Evolutionary conservation across 2,888 invertebrate genomes (phyloP).

Genomic region (Plagiodera versicolora): DNA sequence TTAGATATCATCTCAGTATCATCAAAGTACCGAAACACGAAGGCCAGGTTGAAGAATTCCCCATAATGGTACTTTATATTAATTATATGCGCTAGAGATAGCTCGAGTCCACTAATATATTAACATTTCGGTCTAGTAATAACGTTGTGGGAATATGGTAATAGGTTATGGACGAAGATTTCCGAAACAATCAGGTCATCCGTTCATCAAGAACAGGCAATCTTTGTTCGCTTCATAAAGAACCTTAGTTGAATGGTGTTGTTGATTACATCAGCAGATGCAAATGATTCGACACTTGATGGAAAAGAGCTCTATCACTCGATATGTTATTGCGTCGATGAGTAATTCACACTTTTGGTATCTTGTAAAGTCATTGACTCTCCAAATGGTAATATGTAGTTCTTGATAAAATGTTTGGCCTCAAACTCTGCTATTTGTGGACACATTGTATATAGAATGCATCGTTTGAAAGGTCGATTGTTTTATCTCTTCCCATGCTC

Average conservation of each 20-base stretch:
- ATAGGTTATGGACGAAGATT: neutral
- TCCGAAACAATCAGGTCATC: slow-evolving; percentile 7
- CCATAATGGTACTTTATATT: slow-evolving; percentile 27
- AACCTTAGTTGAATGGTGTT: neutral
- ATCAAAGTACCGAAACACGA: slow-evolving; percentile 20
- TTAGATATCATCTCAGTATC: neutral
- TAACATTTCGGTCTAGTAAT: slow-evolving; percentile 17
- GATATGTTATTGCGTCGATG: no score
- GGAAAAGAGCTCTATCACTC: no score
- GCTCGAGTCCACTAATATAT: slow-evolving; percentile 26
- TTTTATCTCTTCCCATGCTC: neutral
- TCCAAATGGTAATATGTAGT: no score
- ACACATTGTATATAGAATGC: no score
- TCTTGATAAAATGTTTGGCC: no score
- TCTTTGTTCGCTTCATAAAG: no score
- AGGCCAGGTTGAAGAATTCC: slow-evolving; percentile 29
- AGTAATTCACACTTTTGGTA: no score
- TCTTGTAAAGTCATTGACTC: no score
- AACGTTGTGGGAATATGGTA: slow-evolving; percentile 6
- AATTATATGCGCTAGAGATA: slow-evolving; percentile 26
- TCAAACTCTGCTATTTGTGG: no score
- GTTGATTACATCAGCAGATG: neutral
- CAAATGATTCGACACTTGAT: neutral
- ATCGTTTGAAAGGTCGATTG: neutral
- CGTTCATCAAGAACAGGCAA: slow-evolving; percentile 1